These are phyloP conservation scores for Nomada goodeniana DNA, from an alignment of 2,888 invertebrate genomes.

Conservation along the genomic window DNA sequence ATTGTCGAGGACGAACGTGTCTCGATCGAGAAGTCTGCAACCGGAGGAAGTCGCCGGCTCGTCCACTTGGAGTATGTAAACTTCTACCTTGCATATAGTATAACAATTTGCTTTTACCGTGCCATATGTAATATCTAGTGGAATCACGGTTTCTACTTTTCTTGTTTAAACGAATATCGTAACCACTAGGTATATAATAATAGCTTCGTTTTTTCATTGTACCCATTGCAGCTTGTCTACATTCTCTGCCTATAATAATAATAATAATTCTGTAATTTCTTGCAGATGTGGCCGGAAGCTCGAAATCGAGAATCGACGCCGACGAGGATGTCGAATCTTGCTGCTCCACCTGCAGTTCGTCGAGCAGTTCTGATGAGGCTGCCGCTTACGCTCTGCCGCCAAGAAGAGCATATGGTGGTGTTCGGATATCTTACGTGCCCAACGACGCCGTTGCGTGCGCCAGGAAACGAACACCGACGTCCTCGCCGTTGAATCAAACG, in stretches of 20 bases:
- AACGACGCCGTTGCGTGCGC: conserved; percentile 95
- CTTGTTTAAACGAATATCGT: too few relatives aligned
- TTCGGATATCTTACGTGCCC: conserved; percentile 96
- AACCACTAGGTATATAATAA: too few relatives aligned
- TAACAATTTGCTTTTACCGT: not conserved
- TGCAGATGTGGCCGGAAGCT: conserved; percentile 83
- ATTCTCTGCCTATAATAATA: not conserved
- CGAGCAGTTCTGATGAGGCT: conserved; percentile 93
- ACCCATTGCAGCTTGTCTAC: too few relatives aligned
- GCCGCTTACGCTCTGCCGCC: conserved; percentile 94
- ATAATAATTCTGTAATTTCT: not conserved
- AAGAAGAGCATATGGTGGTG: conserved; percentile 93
- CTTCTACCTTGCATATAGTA: conserved; percentile 22
- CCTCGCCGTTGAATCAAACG: conserved; percentile 72
- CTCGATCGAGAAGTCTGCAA: conserved; percentile 85
- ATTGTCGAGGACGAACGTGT: conserved; percentile 85
- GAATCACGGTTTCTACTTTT: too few relatives aligned
- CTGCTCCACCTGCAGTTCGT: conserved; percentile 95
- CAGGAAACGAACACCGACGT: conserved; percentile 86
- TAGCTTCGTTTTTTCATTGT: too few relatives aligned
- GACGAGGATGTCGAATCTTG: conserved; percentile 88
- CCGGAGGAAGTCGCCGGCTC: conserved; percentile 85
- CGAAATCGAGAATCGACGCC: conserved; percentile 82
- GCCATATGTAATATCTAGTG: too few relatives aligned
- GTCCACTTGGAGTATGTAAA: conserved; percentile 78